Percentiles rank a stretch among this genome's conserved stretches.
phyloP scores from a whole-genome alignment of 2,888 invertebrate genomes.

The Rhogogaster chlorosoma region DNA sequence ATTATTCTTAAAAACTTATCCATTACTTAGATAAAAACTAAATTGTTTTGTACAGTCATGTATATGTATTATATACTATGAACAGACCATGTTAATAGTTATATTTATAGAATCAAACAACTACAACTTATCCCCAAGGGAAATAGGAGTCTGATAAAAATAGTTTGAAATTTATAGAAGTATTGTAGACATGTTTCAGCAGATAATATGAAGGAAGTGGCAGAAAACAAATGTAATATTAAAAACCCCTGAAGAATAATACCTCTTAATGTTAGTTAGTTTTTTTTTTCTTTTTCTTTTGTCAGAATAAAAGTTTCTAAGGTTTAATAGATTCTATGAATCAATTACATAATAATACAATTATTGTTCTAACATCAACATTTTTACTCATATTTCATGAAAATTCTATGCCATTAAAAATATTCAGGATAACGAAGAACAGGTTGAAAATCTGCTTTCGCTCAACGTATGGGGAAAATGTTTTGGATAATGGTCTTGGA shows the following conservation, averaged over 20 bases:
- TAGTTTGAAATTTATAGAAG: conserved; percentile 17
- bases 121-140: not conserved
- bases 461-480: not conserved
- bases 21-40: conserved; percentile 10
- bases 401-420: not conserved
- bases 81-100: conserved; percentile 2
- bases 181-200: not conserved
- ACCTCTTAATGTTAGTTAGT: not conserved
- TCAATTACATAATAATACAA: not conserved
- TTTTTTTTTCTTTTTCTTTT: not conserved
- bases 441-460: not conserved
- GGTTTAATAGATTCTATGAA: not conserved
- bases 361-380: not conserved
- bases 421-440: conserved; percentile 8
- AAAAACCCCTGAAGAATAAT: conserved; percentile 35
- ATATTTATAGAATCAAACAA: conserved; percentile 12
- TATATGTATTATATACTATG: conserved; percentile 7
- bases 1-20: not conserved
- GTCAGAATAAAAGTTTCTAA: not conserved
- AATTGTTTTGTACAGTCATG: conserved; percentile 42
- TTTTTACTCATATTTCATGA: not conserved
- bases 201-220: not conserved
- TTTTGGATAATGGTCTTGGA: not conserved
- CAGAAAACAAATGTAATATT: conserved; percentile 21
- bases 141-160: conserved; percentile 10